Evolutionary conservation across 2,797 vertebrate species (phyloP), one percentile per base, ranked within the genome.

Genomic region (Parambassis ranga): DNA sequence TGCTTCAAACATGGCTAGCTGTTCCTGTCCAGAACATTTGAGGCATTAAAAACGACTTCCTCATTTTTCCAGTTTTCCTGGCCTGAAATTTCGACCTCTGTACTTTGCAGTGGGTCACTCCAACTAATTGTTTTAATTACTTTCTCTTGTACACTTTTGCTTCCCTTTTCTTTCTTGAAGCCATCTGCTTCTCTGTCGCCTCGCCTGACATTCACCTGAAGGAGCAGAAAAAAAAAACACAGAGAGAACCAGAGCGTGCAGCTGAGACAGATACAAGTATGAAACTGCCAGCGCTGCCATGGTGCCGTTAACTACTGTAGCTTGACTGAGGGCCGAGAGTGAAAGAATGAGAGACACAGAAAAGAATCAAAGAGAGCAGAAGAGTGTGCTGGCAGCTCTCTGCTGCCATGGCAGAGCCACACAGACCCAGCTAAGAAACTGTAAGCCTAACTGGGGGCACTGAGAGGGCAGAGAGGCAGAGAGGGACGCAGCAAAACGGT

Each of bases 141-240:
- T 11, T 30, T 53, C 38, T 30, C 22, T 38, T 16, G 10, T 5
- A 4, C 15, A 48, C 16, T 31, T 71, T 48, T 24, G 5, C 30
- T 42, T 52, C 41, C 23, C 46, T 26, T 43, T 44, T 47, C 42
- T 72, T 69, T 55, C 31, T 63, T 60, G 38, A 62, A 43, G 72
- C 88, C 89, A 91, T 90, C 89, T 92, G 91, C 71, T 85, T 58
- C 63, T 63, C 79, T 88, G 85, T 85, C 77, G 42, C 46, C 10
- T 26, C 5, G 20, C 44, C 39, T 15, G 24, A 64, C 74, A 72
- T 76, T 83, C 75, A 81, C 83, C 81, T 81, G 63, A 9, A 66
- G 31, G 15, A 48, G 47, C 22, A 35, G 14, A 49, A 23, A 18
- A 6, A 33, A 33, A 27, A n/a, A 47, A 33, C 18, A 11, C 10